Percentiles rank a stretch among this genome's conserved stretches.
Conservation (phyloP, 2,888 invertebrate genomes). For the Rhagonycha fulva region DNA sequence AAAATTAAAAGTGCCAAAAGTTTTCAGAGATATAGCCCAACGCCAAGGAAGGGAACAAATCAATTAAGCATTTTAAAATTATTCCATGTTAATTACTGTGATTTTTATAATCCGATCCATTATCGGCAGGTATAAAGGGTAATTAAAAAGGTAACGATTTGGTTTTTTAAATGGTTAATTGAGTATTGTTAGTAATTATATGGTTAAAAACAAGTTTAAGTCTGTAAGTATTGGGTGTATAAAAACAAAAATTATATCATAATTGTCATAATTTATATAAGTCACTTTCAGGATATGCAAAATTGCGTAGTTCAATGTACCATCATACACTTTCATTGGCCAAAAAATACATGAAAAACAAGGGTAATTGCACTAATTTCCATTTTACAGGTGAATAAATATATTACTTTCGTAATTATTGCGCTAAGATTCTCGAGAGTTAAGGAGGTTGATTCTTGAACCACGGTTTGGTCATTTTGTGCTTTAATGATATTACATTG, state of each 20-base stretch:
- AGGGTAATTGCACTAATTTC: not conserved
- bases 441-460: not conserved
- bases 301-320: not conserved
- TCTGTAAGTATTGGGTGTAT: not conserved
- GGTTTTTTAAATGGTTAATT: not conserved
- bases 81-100: not conserved
- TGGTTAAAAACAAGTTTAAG: not conserved
- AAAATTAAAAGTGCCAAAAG: not conserved
- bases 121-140: not conserved
- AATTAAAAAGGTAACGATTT: not conserved
- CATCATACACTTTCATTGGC: not conserved
- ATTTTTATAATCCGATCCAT: not conserved
- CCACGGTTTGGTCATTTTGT: not conserved
- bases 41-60: not conserved
- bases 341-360: not conserved
- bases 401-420: not conserved
- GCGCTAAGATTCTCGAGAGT: not conserved
- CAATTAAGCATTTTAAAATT: not conserved
- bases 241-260: not conserved
- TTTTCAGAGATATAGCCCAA: not conserved
- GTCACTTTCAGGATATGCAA: conserved; percentile 3
- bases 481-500: conserved; percentile 1
- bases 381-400: not conserved
- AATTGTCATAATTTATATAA: not conserved
- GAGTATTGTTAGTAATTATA: not conserved